Evolutionary conservation across 1,140 invertebrate species (phyloP), one percentile per base, ranked within the genome.

Genomic region (Drosophila repleta): DNA sequence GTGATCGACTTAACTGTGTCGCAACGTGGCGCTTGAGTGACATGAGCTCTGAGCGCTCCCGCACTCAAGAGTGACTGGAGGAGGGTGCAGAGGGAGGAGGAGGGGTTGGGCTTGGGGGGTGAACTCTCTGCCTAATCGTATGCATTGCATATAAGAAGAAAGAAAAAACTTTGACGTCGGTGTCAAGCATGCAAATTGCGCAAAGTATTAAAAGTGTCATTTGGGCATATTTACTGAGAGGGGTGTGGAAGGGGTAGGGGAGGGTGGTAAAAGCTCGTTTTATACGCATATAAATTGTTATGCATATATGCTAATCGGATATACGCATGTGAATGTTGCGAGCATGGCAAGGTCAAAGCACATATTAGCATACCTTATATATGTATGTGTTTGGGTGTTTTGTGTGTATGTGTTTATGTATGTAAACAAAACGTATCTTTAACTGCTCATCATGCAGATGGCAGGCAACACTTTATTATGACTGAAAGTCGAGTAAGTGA

Each of bases 151-250:
- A 51, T 24, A 63, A n/a, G n/a, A n/a, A n/a, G n/a, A n/a, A n/a
- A n/a, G n/a, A n/a, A n/a, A 35, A 79, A 35, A 84, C 72, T 62
- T 87, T 87, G 80, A 79, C 56, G 64, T 73, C 71, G 82, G 83
- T 74, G 82, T 87, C 78, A 82, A 88, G 82, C 82, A 72, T 85
- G 82, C 78, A 82, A 87, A 85, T 85, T 85, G 83, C 82, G 61
- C 45, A 61, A 76, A 62, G 64, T 68, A 63, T 74, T 63, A 60
- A 87, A 88, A 88, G 82, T 85, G 82, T 87, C 82, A 88, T 80
- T 87, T 78, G 61, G 75, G 66, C 78, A 87, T 77, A 82, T 83
- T 83, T 79, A 51, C 3, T 26, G n/a, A 2, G n/a, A 29, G 72
- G 62, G 67, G 55, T 17, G 20, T 11, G 11, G 29, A 26, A 10